Evolutionary conservation across 2,888 invertebrate species (phyloP).

Genomic region (Magallana nippona): DNA sequence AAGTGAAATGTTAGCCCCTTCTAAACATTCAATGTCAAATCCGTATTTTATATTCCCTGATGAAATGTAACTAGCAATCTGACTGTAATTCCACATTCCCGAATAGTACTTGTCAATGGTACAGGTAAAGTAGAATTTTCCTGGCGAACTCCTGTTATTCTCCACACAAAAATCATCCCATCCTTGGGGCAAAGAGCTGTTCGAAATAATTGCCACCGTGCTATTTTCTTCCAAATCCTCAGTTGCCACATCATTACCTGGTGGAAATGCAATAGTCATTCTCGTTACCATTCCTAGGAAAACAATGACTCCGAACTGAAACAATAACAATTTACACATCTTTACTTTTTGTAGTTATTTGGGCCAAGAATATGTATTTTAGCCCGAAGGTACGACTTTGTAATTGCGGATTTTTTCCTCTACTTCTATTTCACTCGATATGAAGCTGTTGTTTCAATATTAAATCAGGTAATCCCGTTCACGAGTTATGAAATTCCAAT

Average conservation of each 20-base stretch:
- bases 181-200: slow-evolving; percentile 36
- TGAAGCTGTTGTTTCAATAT: not conserved
- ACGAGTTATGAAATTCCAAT: not conserved
- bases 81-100: slow-evolving; percentile 37
- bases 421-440: not conserved
- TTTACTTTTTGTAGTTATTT: too few relatives aligned
- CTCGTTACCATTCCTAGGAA: not conserved
- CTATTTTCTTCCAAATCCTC: not conserved
- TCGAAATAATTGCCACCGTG: not conserved
- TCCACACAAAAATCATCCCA: slow-evolving; percentile 54
- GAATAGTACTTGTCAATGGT: slow-evolving; percentile 35
- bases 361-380: not conserved
- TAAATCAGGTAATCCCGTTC: not conserved
- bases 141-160: not conserved
- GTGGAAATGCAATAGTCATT: too few relatives aligned
- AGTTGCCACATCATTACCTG: not conserved
- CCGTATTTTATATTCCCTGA: slow-evolving; percentile 39
- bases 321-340: not conserved
- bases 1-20: slow-evolving; percentile 52
- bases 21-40: slow-evolving; percentile 53
- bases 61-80: slow-evolving; percentile 34
- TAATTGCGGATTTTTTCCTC: not conserved
- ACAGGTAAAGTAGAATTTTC: slow-evolving; percentile 13
- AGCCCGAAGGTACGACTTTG: not conserved
- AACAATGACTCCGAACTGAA: not conserved